Base-by-base conservation (phyloP, 2,888 invertebrate species). In the Xanthorhoe designata region DNA sequence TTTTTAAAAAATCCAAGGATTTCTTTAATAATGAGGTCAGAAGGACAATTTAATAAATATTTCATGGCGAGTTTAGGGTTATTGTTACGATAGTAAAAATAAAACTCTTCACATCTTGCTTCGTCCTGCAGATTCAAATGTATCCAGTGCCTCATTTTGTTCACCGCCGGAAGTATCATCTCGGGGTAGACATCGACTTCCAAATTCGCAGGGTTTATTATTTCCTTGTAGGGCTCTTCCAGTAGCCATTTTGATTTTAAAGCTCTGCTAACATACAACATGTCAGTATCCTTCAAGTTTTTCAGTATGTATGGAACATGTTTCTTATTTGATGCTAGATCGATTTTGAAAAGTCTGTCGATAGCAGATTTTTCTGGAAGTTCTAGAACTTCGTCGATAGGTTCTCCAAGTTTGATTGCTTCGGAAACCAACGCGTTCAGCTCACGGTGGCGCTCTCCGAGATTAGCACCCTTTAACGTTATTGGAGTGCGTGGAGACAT, bases 31-130 rank as follows among this genome's bases (percentile, higher is more conserved):
- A 56, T 56, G 29, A 56, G 56, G 8, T 56, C 56, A 9, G 17
- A 9, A 8, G 56, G 17, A 32, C 56, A 56, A 15, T 56, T 56
- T 7, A 56, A 29, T 32, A 56, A 56, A 47, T 47, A 56, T 42
- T 47, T 56, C 47, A 56, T 56, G 13, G 56, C 56, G 29, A 56
- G 56, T n/a, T 47, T 56, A 29, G 79, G 56, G 57, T 83, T 69
- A 13, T 64, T 72, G 0, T 69, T 61, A 51, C 74, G 78, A 68
- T 88, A 88, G 72, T 84, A 80, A 57, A 78, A 66, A 69, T 87
- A 90, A 72, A 91, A 90, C 54, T 78, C 71, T 66, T 80, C 70
- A 65, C 86, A 87, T 64, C 81, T 77, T 17, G 68, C 9, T 6
- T 78, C 42, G 45, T 88, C 83, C 38, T 64, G 61, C 24, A 78